Evolutionary conservation across 1,140 invertebrate species (phyloP).

Genomic region (Apis dorsata): DNA sequence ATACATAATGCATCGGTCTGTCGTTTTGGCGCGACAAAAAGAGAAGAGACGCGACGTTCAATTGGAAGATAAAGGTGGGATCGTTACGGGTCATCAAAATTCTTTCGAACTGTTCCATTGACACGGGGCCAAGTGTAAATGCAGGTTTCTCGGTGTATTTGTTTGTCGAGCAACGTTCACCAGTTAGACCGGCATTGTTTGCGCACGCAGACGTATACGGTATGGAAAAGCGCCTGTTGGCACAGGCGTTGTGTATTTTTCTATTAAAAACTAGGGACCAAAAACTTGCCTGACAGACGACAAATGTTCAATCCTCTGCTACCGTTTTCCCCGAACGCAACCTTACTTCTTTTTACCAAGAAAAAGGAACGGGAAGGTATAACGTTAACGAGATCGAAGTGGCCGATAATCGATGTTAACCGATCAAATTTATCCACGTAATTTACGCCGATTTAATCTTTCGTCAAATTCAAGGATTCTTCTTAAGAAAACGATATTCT

Average conservation of each 20-base stretch:
- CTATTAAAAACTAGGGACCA: constrained; percentile 41
- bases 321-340: constrained; percentile 45
- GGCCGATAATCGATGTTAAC: constrained; percentile 21
- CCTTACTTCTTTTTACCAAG: neutral
- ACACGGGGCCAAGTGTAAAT: constrained; percentile 43
- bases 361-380: neutral
- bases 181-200: constrained; percentile 41
- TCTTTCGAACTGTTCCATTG: constrained; percentile 48
- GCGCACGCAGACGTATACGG: constrained; percentile 23
- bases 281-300: constrained; percentile 30
- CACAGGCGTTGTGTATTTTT: constrained; percentile 38
- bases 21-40: neutral
- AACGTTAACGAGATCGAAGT: constrained; percentile 31
- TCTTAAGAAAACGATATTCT: neutral
- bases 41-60: neutral
- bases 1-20: constrained; percentile 19
- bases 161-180: constrained; percentile 41
- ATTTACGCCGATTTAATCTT: constrained; percentile 10
- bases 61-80: constrained; percentile 25
- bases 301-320: constrained; percentile 35
- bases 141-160: constrained; percentile 44
- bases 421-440: neutral
- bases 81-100: constrained; percentile 45
- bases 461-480: neutral
- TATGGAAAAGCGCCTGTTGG: constrained; percentile 38